These are phyloP conservation scores for Centropus unirufus DNA, from an alignment of 2,113 vertebrate genomes.

Conservation along the genomic window DNA sequence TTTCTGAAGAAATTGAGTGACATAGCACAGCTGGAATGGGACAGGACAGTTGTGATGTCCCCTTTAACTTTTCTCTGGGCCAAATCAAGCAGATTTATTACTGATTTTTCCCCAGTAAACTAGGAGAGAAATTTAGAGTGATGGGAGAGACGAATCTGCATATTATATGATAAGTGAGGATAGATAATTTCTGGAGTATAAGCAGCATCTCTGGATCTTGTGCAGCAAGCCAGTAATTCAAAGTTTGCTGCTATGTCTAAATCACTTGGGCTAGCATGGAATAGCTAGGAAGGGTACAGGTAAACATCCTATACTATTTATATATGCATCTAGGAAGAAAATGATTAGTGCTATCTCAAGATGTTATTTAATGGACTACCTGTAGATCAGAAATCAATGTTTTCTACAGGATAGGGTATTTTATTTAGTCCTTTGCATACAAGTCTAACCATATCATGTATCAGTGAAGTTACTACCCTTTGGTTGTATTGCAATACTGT, in stretches of 20 bases:
- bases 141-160: neutral
- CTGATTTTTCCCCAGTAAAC: neutral
- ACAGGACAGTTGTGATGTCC: neutral
- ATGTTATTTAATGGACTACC: neutral
- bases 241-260: neutral
- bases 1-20: neutral
- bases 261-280: neutral
- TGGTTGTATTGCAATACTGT: neutral
- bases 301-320: neutral
- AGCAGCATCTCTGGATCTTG: neutral
- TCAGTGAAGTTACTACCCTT: neutral
- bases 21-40: neutral
- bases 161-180: neutral
- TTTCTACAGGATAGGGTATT: neutral
- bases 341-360: neutral
- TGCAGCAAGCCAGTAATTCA: neutral
- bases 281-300: neutral
- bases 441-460: neutral
- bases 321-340: neutral
- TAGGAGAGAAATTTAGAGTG: neutral
- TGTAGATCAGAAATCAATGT: neutral
- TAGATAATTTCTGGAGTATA: neutral
- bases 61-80: neutral
- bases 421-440: neutral
- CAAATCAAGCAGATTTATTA: neutral